Conservation (phyloP, 2,888 invertebrate genomes). For the Palloptera scutellata region DNA sequence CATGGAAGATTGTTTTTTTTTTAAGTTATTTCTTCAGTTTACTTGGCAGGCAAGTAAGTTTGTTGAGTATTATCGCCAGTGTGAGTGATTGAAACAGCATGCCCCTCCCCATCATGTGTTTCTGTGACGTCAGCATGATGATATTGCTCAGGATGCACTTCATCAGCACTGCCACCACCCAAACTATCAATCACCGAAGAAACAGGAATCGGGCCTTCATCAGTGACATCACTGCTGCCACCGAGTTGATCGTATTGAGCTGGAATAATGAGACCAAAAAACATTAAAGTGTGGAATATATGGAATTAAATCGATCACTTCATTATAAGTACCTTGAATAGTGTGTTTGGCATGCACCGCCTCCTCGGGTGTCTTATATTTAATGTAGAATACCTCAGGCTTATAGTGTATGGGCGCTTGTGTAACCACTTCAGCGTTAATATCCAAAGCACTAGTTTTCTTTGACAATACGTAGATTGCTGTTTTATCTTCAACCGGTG, state of each 20-base stretch:
- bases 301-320: too few relatives aligned
- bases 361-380: slow-evolving; percentile 62
- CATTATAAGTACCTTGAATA: slow-evolving; percentile 56
- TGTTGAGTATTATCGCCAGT: slow-evolving; percentile 36
- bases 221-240: slow-evolving; percentile 49
- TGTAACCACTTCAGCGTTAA: slow-evolving; percentile 56
- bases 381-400: slow-evolving; percentile 63
- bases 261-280: slow-evolving; percentile 28
- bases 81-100: slow-evolving; percentile 19
- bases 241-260: slow-evolving; percentile 60
- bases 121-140: not conserved
- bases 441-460: slow-evolving; percentile 55
- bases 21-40: not conserved
- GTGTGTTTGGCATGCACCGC: slow-evolving; percentile 59
- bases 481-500: slow-evolving; percentile 61
- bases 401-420: slow-evolving; percentile 53
- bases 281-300: not conserved
- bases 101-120: slow-evolving; percentile 5
- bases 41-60: slow-evolving; percentile 48
- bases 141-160: not conserved
- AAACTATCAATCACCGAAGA: slow-evolving; percentile 56
- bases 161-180: slow-evolving; percentile 37
- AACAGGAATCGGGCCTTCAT: slow-evolving; percentile 56
- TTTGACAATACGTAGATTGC: slow-evolving; percentile 62
- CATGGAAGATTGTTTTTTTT: too few relatives aligned